Percentiles rank a stretch among this genome's conserved stretches.
phyloP scores from a whole-genome alignment of 2,113 vertebrate species.

The Chionodraco myersi region DNA sequence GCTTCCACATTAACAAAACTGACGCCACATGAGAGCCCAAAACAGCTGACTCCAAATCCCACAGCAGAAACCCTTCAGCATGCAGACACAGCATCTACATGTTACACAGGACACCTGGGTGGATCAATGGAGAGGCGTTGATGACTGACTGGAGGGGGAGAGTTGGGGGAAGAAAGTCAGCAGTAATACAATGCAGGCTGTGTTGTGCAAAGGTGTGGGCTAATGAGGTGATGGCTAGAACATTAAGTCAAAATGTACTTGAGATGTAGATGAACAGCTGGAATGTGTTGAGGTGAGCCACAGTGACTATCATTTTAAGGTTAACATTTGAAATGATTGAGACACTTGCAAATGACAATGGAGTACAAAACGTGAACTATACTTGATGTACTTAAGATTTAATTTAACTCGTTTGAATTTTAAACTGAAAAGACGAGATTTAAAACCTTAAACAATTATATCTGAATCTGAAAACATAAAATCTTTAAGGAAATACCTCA shows the following conservation, averaged over 20 bases:
- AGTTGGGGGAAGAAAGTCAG: neutral
- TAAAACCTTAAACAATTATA: no score
- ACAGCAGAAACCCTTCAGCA: constrained; percentile 22
- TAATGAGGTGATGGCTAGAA: constrained; percentile 9
- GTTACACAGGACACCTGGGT: constrained; percentile 30
- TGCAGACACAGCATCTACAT: constrained; percentile 40
- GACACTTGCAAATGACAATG: no score
- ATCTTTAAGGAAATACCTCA: no score
- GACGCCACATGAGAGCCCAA: neutral
- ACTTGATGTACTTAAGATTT: no score
- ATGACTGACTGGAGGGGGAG: constrained; percentile 9
- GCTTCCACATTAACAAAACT: neutral
- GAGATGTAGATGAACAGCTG: neutral
- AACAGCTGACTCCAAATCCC: neutral
- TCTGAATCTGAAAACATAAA: no score
- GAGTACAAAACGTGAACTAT: no score
- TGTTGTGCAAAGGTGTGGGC: neutral
- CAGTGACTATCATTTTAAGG: no score
- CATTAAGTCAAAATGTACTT: neutral
- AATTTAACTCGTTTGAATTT: no score
- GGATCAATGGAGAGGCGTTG: constrained; percentile 46
- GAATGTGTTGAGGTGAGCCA: no score
- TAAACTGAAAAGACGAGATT: no score
- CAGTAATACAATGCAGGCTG: constrained; percentile 29
- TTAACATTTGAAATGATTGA: no score